Percentiles rank a stretch among this genome's conserved stretches.
phyloP scores from a whole-genome alignment of 2,888 invertebrate genomes.

The Pyrgus malvae region DNA sequence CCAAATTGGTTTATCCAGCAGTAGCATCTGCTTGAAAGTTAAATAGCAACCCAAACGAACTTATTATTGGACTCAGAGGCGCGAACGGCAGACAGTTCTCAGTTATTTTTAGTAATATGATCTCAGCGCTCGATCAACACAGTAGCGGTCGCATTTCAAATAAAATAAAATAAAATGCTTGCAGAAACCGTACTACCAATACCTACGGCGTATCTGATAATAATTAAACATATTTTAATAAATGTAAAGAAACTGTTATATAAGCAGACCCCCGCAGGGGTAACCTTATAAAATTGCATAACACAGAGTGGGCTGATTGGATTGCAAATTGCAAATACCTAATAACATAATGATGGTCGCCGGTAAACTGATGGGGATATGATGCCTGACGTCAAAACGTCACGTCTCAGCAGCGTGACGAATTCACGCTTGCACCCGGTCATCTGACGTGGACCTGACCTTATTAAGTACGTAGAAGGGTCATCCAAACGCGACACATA shows the following conservation, averaged over 20 bases:
- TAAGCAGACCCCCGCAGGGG: neutral
- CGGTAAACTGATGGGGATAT: too few species aligned
- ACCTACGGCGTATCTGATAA: too few species aligned
- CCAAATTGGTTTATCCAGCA: neutral
- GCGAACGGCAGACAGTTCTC: neutral
- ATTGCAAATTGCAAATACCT: neutral
- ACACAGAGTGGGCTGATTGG: neutral
- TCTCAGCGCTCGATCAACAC: constrained; percentile 13
- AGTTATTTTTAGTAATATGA: constrained; percentile 24
- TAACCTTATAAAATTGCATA: constrained; percentile 1
- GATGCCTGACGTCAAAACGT: neutral
- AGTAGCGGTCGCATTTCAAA: neutral
- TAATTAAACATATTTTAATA: too few species aligned
- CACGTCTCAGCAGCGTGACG: constrained; percentile 1
- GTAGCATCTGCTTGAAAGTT: neutral
- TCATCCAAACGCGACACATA: too few species aligned
- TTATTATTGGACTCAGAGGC: constrained; percentile 3
- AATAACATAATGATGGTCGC: neutral
- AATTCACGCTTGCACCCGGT: neutral
- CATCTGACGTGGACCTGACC: constrained; percentile 5
- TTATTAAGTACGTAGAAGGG: neutral
- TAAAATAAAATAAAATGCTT: neutral
- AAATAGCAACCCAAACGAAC: neutral
- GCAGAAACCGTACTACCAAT: too few species aligned
- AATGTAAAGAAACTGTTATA: neutral